Percentiles rank a stretch among this genome's conserved stretches.
These are phyloP conservation scores for Eudyptes chrysolophus DNA, from an alignment of 2,113 vertebrate species.

Conservation along the genomic window DNA sequence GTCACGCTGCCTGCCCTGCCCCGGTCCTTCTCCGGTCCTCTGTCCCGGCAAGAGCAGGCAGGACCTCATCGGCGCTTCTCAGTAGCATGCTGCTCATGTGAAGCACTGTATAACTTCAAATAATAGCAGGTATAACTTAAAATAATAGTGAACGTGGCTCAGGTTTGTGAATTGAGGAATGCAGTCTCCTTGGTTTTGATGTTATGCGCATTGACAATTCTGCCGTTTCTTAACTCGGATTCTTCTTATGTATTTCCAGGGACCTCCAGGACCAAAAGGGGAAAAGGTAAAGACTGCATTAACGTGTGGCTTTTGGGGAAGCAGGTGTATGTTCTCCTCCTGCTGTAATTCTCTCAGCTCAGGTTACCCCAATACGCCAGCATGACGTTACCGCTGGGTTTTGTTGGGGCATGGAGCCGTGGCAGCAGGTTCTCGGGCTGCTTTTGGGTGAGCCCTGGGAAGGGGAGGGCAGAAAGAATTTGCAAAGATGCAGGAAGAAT, in stretches of 20 bases:
- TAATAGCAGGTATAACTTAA: neutral
- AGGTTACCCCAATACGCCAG: neutral
- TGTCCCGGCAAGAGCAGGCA: neutral
- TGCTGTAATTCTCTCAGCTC: neutral
- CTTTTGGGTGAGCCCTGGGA: neutral
- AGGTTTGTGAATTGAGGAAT: neutral
- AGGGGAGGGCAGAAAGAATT: neutral
- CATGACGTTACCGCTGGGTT: neutral
- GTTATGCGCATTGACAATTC: neutral
- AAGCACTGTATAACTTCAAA: neutral
- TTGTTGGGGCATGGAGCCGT: neutral
- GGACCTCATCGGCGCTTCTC: neutral
- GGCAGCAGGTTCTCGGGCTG: neutral
- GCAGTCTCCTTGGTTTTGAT: neutral
- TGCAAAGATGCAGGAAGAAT: neutral
- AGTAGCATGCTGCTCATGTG: fast-evolving
- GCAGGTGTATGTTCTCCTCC: neutral
- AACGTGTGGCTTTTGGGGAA: neutral
- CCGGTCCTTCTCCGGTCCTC: fast-evolving
- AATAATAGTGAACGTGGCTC: neutral
- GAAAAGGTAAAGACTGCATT: constrained; percentile 85
- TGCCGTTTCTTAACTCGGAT: neutral
- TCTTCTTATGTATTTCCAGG: constrained; percentile 73
- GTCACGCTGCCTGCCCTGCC: neutral
- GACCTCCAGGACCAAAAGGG: constrained; percentile 88